Evolutionary conservation across 2,113 vertebrate species (phyloP).

Genomic region (Euleptes europaea): DNA sequence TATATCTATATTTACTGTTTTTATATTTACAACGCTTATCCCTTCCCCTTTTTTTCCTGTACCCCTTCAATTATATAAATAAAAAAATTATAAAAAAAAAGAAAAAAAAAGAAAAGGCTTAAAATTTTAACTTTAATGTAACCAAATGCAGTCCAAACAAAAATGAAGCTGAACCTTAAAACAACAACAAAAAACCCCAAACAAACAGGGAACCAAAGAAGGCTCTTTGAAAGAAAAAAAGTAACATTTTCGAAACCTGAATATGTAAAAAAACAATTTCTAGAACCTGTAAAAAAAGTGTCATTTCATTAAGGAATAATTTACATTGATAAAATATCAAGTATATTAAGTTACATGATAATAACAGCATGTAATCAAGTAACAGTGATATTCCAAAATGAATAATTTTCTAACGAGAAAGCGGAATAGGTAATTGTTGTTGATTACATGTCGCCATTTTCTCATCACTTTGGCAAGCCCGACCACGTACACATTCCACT

Average conservation of each 20-base stretch:
- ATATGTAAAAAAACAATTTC: not conserved
- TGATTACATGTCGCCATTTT: too few relatives aligned
- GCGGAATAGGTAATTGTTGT: not conserved
- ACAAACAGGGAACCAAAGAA: not conserved
- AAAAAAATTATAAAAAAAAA: too few relatives aligned
- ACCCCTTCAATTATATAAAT: too few relatives aligned
- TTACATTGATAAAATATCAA: not conserved
- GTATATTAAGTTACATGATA: not conserved
- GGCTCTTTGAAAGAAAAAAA: not conserved
- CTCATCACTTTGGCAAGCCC: not conserved
- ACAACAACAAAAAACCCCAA: not conserved
- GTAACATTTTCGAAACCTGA: not conserved
- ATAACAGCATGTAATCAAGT: not conserved
- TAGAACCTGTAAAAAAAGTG: not conserved
- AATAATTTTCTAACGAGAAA: not conserved
- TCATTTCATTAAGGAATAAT: not conserved
- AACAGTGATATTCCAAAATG: too few relatives aligned
- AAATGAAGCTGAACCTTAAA: not conserved
- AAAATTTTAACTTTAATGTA: conserved; percentile 15
- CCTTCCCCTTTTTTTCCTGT: too few relatives aligned
- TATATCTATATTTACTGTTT: too few relatives aligned
- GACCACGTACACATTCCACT: not conserved
- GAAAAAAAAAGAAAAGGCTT: conserved; percentile 30
- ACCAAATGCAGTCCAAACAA: conserved; percentile 30
- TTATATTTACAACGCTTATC: too few relatives aligned